A percentile compares a stretch with the other conserved stretches of the same genome.
Evolutionary conservation across 1,140 invertebrate species (phyloP).

Genomic region (Philopotamus ludificatus): DNA sequence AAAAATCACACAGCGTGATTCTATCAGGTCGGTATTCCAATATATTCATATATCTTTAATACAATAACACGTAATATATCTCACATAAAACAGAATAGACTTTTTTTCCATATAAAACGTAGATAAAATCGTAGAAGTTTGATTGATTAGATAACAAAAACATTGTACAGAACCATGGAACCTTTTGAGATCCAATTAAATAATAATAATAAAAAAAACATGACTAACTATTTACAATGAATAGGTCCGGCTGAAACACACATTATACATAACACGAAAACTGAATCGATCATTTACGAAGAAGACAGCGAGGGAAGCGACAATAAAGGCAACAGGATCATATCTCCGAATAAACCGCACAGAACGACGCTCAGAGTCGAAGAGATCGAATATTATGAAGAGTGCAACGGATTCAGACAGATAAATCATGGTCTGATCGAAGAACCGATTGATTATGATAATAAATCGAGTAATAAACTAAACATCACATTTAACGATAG

Average conservation of each 20-base stretch:
- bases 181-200: too few relatives aligned
- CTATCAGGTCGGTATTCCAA: constrained; percentile 59
- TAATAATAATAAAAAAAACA: too few relatives aligned
- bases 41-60: constrained; percentile 29
- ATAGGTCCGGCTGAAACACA: constrained; percentile 65
- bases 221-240: constrained; percentile 40
- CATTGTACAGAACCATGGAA: too few relatives aligned
- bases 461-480: constrained; percentile 48
- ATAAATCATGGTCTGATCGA: constrained; percentile 56
- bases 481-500: constrained; percentile 49
- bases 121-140: too few relatives aligned
- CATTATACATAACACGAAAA: constrained; percentile 64
- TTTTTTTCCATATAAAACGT: too few relatives aligned
- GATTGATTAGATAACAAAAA: too few relatives aligned
- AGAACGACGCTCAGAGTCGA: constrained; percentile 57
- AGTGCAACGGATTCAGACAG: constrained; percentile 57
- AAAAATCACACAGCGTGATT: constrained; percentile 60
- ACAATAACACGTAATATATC: constrained; percentile 38
- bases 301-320: constrained; percentile 48
- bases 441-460: constrained; percentile 56
- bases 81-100: too few relatives aligned
- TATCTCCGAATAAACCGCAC: constrained; percentile 53
- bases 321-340: constrained; percentile 44
- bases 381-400: constrained; percentile 60
- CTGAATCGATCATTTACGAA: constrained; percentile 61